These are phyloP conservation scores for Drosophila gaucha DNA, from an alignment of 2,888 invertebrate species.

Conservation along the genomic window DNA sequence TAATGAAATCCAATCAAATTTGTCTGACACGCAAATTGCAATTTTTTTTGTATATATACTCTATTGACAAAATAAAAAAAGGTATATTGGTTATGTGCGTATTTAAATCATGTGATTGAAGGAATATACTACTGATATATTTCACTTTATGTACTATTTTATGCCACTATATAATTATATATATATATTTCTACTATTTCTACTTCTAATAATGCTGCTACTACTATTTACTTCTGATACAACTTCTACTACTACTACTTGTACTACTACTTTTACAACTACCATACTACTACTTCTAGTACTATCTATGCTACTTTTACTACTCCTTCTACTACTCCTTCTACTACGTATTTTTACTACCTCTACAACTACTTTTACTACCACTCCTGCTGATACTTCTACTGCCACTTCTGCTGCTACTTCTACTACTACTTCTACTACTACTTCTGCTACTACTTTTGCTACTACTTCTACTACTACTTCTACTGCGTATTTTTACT, in stretches of 20 bases:
- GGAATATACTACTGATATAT: neutral
- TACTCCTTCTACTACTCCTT: neutral
- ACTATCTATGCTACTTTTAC: neutral
- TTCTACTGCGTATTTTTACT: no score
- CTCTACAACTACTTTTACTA: neutral
- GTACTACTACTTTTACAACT: neutral
- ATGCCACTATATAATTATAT: no score
- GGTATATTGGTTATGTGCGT: neutral
- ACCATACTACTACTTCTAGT: neutral
- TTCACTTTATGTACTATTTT: neutral
- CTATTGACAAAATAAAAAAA: neutral
- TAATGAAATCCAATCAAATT: conserved; percentile 57
- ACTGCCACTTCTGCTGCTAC: neutral
- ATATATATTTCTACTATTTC: no score
- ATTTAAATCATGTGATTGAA: neutral
- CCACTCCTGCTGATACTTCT: neutral
- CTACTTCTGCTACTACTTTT: neutral
- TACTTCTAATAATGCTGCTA: neutral
- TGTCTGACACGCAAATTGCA: conserved; percentile 52
- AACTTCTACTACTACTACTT: neutral
- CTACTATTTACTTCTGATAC: neutral
- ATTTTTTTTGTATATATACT: neutral
- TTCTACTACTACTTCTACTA: neutral
- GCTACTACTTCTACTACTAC: neutral
- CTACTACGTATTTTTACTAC: neutral